These are phyloP conservation scores for Drosophila pegasa DNA, from an alignment of 2,888 invertebrate species.

Conservation along the genomic window DNA sequence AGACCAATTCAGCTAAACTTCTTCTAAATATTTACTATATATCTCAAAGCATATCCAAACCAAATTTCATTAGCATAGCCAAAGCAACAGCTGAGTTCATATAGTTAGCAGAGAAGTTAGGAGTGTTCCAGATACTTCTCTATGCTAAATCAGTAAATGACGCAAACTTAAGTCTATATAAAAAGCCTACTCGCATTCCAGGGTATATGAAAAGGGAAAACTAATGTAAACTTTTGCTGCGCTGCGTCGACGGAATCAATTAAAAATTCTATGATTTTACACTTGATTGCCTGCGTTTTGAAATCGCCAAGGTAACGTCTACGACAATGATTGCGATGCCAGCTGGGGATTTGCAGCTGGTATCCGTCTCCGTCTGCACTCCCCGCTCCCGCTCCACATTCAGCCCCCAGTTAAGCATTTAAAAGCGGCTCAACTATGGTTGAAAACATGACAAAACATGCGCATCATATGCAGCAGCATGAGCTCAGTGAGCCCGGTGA, in stretches of 20 bases:
- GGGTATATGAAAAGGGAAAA: constrained; percentile 21
- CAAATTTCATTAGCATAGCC: neutral
- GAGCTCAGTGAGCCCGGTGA: too few relatives aligned
- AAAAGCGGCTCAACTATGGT: constrained; percentile 43
- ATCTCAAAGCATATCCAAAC: too few relatives aligned
- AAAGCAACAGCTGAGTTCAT: neutral
- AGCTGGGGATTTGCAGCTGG: constrained; percentile 39
- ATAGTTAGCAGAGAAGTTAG: neutral
- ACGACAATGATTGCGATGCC: constrained; percentile 17
- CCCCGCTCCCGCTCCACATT: neutral
- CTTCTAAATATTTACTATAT: neutral
- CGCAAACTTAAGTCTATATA: too few relatives aligned
- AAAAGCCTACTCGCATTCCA: neutral
- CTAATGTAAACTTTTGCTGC: constrained; percentile 40
- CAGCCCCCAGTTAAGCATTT: constrained; percentile 29
- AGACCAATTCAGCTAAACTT: too few relatives aligned
- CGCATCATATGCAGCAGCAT: constrained; percentile 2
- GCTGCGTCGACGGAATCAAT: constrained; percentile 62
- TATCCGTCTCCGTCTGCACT: neutral
- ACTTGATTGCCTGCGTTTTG: constrained; percentile 72
- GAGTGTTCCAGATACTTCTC: too few relatives aligned
- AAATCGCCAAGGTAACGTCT: constrained; percentile 62
- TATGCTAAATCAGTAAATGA: too few relatives aligned
- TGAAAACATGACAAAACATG: constrained; percentile 13
- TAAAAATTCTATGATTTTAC: constrained; percentile 78